A percentile compares a stretch with the other conserved stretches of the same genome.
Conservation (phyloP, 2,113 vertebrate genomes). For the Myotis lucifugus region DNA sequence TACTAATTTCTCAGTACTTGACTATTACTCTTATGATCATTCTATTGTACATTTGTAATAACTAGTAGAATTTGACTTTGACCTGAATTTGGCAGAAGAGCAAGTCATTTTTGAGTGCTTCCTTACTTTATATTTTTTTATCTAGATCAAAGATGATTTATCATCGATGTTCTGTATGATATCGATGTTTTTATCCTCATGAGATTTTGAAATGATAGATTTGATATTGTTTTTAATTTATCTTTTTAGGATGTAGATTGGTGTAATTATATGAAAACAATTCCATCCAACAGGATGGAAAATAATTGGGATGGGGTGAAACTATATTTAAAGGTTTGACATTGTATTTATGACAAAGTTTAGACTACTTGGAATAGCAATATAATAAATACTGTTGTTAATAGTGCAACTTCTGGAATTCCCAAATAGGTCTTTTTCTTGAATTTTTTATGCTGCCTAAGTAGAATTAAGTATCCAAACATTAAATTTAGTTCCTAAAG, state of each 20-base stretch:
- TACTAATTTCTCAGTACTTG: background rate
- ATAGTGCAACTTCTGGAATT: constrained; percentile 9
- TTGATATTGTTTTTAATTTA: constrained; percentile 9
- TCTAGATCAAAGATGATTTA: background rate
- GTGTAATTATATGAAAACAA: constrained; percentile 43
- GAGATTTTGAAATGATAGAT: constrained; percentile 51
- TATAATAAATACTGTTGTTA: constrained; percentile 11
- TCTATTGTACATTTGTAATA: background rate
- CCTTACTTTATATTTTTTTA: background rate
- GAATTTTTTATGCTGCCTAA: background rate
- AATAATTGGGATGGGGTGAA: constrained; percentile 40
- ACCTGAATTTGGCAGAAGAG: background rate
- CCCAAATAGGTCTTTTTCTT: background rate
- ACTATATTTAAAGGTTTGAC: constrained; percentile 6
- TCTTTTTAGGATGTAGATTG: background rate
- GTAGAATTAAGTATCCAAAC: background rate
- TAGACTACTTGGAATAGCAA: background rate
- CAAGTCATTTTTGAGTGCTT: background rate
- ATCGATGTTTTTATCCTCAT: background rate
- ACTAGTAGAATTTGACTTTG: constrained; percentile 51
- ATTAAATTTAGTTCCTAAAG: constrained; percentile 28
- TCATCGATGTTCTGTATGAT: background rate
- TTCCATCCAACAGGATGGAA: background rate
- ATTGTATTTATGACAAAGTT: background rate
- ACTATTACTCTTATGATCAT: background rate